Percentiles rank a stretch among this genome's conserved stretches.
phyloP scores from a whole-genome alignment of 2,888 invertebrate species.

The Neoitamus cyanurus region DNA sequence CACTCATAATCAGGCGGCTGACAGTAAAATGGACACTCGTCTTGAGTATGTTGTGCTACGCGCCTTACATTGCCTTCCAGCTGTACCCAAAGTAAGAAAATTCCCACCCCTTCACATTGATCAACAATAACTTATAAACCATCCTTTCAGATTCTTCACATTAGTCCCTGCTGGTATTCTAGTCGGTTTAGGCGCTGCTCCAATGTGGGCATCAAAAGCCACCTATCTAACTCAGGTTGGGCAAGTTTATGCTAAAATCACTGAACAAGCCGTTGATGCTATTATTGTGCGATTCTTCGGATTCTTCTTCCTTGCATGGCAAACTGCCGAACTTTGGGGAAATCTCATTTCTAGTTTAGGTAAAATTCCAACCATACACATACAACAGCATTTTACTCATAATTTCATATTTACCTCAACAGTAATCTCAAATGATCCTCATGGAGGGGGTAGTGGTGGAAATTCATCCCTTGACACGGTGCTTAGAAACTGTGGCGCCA shows the following conservation, averaged over 20 bases:
- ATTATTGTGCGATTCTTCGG: constrained; percentile 98
- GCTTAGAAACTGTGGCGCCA: constrained; percentile 79
- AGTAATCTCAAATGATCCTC: constrained; percentile 72
- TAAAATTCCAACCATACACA: constrained; percentile 50
- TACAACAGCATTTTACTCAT: not conserved
- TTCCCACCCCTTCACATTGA: not conserved
- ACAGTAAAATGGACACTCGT: constrained; percentile 97
- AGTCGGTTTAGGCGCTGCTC: constrained; percentile 95
- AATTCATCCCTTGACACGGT: constrained; percentile 66
- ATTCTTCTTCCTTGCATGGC: constrained; percentile 98
- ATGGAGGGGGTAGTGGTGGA: constrained; percentile 69
- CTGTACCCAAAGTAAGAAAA: constrained; percentile 78
- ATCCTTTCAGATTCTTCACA: constrained; percentile 77
- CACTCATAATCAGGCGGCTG: constrained; percentile 89
- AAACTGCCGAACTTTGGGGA: constrained; percentile 96
- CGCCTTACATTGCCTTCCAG: constrained; percentile 94
- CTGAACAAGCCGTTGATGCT: constrained; percentile 87
- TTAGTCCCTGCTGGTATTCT: constrained; percentile 91
- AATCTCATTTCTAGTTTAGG: constrained; percentile 91
- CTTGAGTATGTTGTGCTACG: constrained; percentile 91
- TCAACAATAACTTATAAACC: not conserved
- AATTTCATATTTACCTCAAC: not conserved
- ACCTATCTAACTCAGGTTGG: constrained; percentile 96
- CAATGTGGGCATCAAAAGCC: constrained; percentile 99
- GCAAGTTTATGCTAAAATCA: constrained; percentile 88